Conservation (phyloP, 2,113 vertebrate genomes). For the Phrynocephalus versicolor region DNA sequence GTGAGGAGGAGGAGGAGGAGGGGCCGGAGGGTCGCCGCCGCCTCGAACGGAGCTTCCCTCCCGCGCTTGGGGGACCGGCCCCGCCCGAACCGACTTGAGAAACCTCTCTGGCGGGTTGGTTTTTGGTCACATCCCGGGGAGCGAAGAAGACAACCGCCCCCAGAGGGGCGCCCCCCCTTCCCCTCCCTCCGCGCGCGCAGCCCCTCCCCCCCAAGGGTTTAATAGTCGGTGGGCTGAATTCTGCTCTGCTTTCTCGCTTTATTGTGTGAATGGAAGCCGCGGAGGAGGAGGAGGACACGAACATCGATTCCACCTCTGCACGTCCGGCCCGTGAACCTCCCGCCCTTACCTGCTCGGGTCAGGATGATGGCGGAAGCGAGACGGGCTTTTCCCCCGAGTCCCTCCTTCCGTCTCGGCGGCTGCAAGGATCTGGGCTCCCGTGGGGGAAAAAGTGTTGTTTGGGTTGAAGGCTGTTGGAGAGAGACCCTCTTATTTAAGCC, state of each 20-base stretch:
- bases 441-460: background rate
- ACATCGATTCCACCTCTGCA: too few species aligned
- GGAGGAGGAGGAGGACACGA: too few species aligned
- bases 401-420: background rate
- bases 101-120: background rate
- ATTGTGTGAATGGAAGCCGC: background rate
- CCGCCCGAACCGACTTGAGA: background rate
- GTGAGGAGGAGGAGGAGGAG: background rate
- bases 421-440: background rate
- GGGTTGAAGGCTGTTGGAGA: background rate
- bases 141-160: too few species aligned
- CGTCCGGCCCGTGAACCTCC: background rate
- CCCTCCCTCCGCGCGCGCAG: too few species aligned
- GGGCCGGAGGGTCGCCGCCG: background rate
- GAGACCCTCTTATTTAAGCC: too few species aligned
- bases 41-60: background rate
- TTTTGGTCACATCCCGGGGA: background rate
- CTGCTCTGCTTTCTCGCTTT: background rate
- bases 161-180: too few species aligned
- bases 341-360: background rate
- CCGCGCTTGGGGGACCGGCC: conserved; percentile 11
- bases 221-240: background rate
- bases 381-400: background rate
- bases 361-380: conserved; percentile 9
- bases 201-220: too few species aligned